Evolutionary conservation across 2,888 invertebrate species (phyloP).

Genomic region (Caenorhabditis auriculariae): DNA sequence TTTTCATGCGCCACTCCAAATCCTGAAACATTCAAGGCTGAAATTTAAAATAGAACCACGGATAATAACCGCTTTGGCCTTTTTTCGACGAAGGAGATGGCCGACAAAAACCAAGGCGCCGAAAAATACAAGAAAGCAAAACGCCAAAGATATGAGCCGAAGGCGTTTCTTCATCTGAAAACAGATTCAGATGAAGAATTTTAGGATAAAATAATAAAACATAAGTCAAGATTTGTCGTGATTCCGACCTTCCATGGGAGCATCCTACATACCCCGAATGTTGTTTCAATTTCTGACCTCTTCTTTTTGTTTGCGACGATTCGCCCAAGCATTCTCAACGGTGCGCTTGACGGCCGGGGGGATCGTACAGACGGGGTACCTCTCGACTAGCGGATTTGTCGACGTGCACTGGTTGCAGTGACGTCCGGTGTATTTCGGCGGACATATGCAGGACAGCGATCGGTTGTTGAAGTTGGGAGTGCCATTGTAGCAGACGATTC

Average conservation of each 20-base stretch:
- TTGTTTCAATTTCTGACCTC: not conserved
- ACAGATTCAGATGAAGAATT: not conserved
- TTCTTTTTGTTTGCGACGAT: slow-evolving; percentile 1
- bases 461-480: slow-evolving; percentile 40
- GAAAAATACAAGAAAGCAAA: slow-evolving; percentile 7
- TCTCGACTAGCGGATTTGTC: slow-evolving; percentile 19
- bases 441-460: slow-evolving; percentile 47
- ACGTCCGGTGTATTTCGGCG: slow-evolving; percentile 46
- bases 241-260: slow-evolving; percentile 8
- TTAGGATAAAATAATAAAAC: not conserved
- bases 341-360: slow-evolving; percentile 67
- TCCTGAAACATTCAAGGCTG: not conserved
- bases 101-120: slow-evolving; percentile 3
- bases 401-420: slow-evolving; percentile 50
- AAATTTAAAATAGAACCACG: not conserved
- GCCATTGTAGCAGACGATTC: slow-evolving; percentile 55
- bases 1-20: slow-evolving; percentile 1
- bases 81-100: slow-evolving; percentile 13
- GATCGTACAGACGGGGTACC: slow-evolving; percentile 67
- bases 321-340: slow-evolving; percentile 5
- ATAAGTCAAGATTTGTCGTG: slow-evolving; percentile 1
- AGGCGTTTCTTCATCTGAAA: slow-evolving; percentile 17
- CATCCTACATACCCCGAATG: not conserved
- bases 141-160: slow-evolving; percentile 13
- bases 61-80: slow-evolving; percentile 4